Evolutionary conservation across 1,140 invertebrate genomes (phyloP).

Genomic region (Drosophila sechellia): DNA sequence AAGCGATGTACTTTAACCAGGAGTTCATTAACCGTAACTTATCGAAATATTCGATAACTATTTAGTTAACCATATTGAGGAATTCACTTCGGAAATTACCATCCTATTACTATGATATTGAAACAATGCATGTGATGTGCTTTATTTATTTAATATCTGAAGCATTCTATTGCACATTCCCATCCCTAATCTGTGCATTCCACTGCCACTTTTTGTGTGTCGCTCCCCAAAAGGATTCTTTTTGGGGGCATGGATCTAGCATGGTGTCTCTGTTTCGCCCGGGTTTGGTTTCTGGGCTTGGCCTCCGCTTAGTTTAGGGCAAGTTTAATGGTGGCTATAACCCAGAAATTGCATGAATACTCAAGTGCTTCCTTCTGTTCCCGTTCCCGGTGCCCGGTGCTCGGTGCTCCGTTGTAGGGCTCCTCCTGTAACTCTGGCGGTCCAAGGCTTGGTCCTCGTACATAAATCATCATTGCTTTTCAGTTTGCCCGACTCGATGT

Average conservation of each 20-base stretch:
- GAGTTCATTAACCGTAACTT: no score
- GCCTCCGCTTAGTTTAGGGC: constrained; percentile 61
- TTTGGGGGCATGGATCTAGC: constrained; percentile 4
- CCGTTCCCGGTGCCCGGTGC: background rate
- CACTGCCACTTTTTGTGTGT: constrained; percentile 14
- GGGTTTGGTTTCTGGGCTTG: constrained; percentile 12
- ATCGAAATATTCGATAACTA: no score
- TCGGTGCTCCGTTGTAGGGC: background rate
- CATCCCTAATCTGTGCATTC: constrained; percentile 29
- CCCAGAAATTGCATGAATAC: constrained; percentile 81
- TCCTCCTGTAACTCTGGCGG: constrained; percentile 15
- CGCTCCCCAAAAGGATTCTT: background rate
- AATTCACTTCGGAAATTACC: background rate
- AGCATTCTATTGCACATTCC: constrained; percentile 17
- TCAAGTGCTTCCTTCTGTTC: constrained; percentile 58
- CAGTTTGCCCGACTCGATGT: constrained; percentile 53
- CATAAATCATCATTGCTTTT: constrained; percentile 82
- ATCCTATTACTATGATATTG: no score
- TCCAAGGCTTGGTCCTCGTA: constrained; percentile 71
- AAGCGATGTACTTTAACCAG: no score
- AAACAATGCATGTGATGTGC: constrained; percentile 1
- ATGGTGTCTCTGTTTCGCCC: background rate
- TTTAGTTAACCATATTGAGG: background rate
- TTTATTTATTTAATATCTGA: constrained; percentile 15
- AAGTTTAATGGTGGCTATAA: constrained; percentile 80